These are phyloP conservation scores for Anabas testudineus DNA, from an alignment of 2,797 vertebrate species.

Conservation along the genomic window DNA sequence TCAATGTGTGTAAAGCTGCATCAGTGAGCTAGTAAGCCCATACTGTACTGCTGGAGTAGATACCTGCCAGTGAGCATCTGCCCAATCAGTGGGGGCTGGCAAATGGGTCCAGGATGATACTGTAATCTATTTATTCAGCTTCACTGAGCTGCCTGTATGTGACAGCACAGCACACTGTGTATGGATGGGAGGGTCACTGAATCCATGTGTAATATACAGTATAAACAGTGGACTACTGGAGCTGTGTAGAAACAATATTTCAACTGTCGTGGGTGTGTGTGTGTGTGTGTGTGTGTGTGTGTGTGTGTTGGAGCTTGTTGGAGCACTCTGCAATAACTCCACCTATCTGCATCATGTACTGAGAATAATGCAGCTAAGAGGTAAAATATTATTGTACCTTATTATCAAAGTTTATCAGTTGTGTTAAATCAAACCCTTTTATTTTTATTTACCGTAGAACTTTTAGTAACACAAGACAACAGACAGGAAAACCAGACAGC, in stretches of 20 bases:
- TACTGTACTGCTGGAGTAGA: constrained; percentile 32
- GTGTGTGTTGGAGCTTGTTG: neutral
- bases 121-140: constrained; percentile 77
- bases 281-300: neutral
- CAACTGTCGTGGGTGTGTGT: neutral
- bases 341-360: neutral
- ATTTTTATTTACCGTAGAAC: neutral
- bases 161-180: constrained; percentile 1
- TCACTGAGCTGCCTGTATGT: constrained; percentile 47
- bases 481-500: constrained; percentile 9
- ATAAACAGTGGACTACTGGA: neutral
- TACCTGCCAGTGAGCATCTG: constrained; percentile 78
- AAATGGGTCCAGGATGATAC: constrained; percentile 48
- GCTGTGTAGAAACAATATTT: constrained; percentile 22
- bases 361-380: neutral
- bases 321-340: neutral
- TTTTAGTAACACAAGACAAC: neutral
- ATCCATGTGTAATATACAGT: constrained; percentile 19
- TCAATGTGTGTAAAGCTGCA: constrained; percentile 12
- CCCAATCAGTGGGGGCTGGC: constrained; percentile 65
- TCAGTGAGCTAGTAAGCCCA: neutral
- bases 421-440: neutral
- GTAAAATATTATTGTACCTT: neutral
- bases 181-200: neutral
- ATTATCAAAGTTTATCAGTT: constrained; percentile 8